Conservation (phyloP, 2,113 vertebrate genomes). For the pig (Sus scrofa) region DNA sequence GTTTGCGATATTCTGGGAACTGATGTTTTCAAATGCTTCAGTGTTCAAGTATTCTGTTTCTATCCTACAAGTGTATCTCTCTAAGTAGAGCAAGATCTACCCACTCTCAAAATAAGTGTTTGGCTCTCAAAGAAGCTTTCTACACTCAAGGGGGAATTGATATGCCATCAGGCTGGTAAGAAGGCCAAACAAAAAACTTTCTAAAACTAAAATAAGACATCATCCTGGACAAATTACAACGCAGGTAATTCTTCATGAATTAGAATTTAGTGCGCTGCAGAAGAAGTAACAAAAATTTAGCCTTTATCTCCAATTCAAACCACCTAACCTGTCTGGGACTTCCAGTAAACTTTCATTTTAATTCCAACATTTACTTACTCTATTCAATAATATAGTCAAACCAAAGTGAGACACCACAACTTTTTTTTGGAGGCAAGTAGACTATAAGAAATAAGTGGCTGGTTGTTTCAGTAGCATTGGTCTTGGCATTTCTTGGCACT, state of each 20-base stretch:
- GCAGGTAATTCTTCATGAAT: background rate
- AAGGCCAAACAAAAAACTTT: background rate
- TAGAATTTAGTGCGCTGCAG: background rate
- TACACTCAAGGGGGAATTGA: background rate
- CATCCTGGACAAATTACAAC: background rate
- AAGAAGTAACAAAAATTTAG: slow-evolving; percentile 43
- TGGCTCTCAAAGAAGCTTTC: background rate
- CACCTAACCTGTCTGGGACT: background rate
- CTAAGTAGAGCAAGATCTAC: slow-evolving; percentile 16
- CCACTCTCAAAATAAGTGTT: background rate
- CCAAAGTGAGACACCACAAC: background rate
- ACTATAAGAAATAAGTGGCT: slow-evolving; percentile 33
- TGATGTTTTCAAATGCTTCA: slow-evolving; percentile 9
- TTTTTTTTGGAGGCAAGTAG: background rate
- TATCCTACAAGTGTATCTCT: background rate
- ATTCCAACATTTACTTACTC: background rate
- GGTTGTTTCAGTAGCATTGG: background rate
- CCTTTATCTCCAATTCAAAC: slow-evolving; percentile 39
- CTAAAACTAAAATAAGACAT: background rate
- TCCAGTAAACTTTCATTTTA: background rate
- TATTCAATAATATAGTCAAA: background rate
- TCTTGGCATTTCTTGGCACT: slow-evolving; percentile 64
- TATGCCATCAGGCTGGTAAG: background rate
- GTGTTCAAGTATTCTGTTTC: background rate
- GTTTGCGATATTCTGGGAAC: background rate